A percentile compares a stretch with the other conserved stretches of the same genome.
phyloP scores from a whole-genome alignment of 2,797 vertebrate species.

The Meriones psammophilus region DNA sequence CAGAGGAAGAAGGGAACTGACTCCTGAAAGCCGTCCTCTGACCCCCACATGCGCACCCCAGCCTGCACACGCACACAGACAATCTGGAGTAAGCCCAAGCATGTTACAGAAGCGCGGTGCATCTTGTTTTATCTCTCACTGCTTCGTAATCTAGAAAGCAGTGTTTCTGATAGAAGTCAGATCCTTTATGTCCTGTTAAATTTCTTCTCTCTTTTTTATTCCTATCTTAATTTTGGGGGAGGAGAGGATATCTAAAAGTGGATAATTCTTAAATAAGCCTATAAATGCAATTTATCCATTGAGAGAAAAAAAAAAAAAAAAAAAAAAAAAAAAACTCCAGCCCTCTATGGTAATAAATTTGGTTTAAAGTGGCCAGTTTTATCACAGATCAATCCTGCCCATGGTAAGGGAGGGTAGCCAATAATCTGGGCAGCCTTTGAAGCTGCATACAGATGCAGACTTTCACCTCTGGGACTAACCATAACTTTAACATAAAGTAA shows the following conservation, averaged over 20 bases:
- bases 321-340: neutral
- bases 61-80: neutral
- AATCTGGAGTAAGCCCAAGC: neutral
- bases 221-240: neutral
- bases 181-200: slow-evolving; percentile 47
- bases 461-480: slow-evolving; percentile 74
- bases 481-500: slow-evolving; percentile 81
- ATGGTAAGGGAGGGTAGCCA: slow-evolving; percentile 54
- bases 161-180: neutral
- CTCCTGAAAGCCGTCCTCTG: neutral
- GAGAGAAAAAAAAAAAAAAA: neutral
- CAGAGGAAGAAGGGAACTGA: neutral
- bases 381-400: slow-evolving; percentile 71
- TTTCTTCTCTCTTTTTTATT: neutral
- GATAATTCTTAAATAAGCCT: slow-evolving; percentile 73
- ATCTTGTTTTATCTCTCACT: neutral
- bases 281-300: slow-evolving; percentile 70
- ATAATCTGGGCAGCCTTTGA: slow-evolving; percentile 79
- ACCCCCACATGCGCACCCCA: neutral
- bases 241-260: slow-evolving; percentile 58
- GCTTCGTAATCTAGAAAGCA: slow-evolving; percentile 1
- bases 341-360: slow-evolving; percentile 60
- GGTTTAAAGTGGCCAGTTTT: slow-evolving; percentile 78
- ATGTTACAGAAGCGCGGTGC: neutral
- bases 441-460: slow-evolving; percentile 64